These are phyloP conservation scores for Platycnemis pennipes DNA, from an alignment of 2,888 invertebrate species.

Conservation along the genomic window DNA sequence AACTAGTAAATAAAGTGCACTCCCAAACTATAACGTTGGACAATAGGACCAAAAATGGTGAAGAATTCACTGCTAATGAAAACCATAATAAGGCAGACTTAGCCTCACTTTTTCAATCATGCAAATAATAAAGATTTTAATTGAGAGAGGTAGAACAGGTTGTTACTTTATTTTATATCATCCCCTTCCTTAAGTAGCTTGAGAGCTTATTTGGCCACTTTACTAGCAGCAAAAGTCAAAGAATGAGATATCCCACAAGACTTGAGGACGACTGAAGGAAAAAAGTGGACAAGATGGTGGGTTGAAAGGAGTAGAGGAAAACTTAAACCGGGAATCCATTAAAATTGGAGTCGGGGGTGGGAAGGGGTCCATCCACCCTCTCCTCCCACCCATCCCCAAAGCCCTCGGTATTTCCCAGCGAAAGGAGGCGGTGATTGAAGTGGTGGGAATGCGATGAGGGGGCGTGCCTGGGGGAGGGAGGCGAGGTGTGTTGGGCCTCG, in stretches of 20 bases:
- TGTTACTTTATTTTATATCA: no score
- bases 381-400: not conserved
- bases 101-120: no score
- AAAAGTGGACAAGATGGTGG: not conserved
- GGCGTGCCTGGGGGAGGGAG: not conserved
- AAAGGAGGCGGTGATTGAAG: not conserved
- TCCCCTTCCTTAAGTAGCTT: no score
- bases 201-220: not conserved
- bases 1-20: no score
- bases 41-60: no score
- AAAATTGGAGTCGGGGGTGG: not conserved
- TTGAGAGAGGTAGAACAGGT: no score
- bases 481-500: constrained; percentile 28
- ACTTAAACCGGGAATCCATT: not conserved
- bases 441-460: constrained; percentile 18
- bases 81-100: no score
- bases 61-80: no score
- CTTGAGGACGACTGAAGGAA: not conserved
- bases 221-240: not conserved
- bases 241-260: not conserved
- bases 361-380: not conserved
- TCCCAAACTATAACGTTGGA: no score
- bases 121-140: no score
- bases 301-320: not conserved
- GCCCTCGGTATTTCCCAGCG: constrained; percentile 22